phyloP scores from a whole-genome alignment of 2,888 invertebrate genomes.

The Thelaira solivaga region DNA sequence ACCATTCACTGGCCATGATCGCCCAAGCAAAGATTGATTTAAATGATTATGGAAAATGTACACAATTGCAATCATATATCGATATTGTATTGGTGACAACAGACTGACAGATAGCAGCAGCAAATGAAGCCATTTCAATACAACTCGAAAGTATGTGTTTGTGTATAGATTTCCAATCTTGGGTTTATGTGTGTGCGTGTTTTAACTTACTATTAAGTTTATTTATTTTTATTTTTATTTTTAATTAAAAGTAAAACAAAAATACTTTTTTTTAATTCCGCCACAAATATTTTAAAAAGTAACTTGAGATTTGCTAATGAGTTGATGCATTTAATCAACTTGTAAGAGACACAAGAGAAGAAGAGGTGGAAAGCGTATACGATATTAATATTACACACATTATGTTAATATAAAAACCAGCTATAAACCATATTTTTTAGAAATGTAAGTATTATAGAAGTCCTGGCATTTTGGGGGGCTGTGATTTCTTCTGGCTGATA shows the following conservation, averaged over 20 bases:
- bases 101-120: too few relatives aligned
- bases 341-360: background rate
- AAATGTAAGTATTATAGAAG: too few relatives aligned
- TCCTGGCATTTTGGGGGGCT: too few relatives aligned
- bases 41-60: conserved; percentile 45
- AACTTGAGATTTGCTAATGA: conserved; percentile 37
- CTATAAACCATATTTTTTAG: too few relatives aligned
- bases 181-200: background rate
- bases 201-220: background rate
- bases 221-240: background rate
- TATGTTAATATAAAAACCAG: too few relatives aligned
- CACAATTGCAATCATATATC: conserved; percentile 25
- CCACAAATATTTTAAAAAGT: conserved; percentile 41
- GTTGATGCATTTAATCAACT: background rate
- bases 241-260: background rate
- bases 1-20: conserved; percentile 52
- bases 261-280: conserved; percentile 7
- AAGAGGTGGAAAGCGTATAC: too few relatives aligned
- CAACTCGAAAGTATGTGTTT: too few relatives aligned
- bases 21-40: conserved; percentile 53
- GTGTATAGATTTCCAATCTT: too few relatives aligned
- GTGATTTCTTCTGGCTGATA: too few relatives aligned
- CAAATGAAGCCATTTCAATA: conserved; percentile 35
- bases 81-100: conserved; percentile 2
- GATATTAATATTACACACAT: too few relatives aligned